Evolutionary conservation across 2,797 vertebrate genomes (phyloP).

Genomic region (Megalops cyprinoides): DNA sequence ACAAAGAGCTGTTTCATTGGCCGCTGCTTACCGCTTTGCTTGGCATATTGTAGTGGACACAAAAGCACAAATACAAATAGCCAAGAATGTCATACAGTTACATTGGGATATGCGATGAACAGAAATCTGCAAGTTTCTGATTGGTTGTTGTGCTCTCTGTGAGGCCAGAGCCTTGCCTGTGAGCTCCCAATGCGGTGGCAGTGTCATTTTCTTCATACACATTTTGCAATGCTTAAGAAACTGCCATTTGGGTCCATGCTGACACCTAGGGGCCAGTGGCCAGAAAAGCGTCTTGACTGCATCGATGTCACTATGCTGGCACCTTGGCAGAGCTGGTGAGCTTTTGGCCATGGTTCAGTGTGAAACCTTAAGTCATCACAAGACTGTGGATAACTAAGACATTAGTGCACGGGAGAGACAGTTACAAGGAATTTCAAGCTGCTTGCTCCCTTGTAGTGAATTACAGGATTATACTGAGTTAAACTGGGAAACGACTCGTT

Average conservation of each 20-base stretch:
- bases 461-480: neutral
- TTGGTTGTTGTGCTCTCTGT: neutral
- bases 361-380: neutral
- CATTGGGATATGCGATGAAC: neutral
- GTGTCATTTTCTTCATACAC: neutral
- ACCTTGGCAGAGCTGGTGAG: too few species aligned
- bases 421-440: neutral
- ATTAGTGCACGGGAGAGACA: neutral
- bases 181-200: neutral
- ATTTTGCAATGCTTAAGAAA: neutral
- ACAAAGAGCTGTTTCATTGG: too few species aligned
- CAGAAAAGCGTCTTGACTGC: neutral
- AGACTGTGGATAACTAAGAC: neutral
- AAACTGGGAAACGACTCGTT: neutral
- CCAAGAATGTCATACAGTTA: too few species aligned
- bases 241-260: neutral
- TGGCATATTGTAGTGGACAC: too few species aligned
- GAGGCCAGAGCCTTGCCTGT: too few species aligned
- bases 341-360: too few species aligned
- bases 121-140: neutral
- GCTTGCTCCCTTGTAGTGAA: neutral
- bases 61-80: too few species aligned
- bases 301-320: too few species aligned
- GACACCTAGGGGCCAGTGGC: neutral
- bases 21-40: too few species aligned